Base-by-base conservation (phyloP, 2,888 invertebrate genomes). In the Eulithis testata region DNA sequence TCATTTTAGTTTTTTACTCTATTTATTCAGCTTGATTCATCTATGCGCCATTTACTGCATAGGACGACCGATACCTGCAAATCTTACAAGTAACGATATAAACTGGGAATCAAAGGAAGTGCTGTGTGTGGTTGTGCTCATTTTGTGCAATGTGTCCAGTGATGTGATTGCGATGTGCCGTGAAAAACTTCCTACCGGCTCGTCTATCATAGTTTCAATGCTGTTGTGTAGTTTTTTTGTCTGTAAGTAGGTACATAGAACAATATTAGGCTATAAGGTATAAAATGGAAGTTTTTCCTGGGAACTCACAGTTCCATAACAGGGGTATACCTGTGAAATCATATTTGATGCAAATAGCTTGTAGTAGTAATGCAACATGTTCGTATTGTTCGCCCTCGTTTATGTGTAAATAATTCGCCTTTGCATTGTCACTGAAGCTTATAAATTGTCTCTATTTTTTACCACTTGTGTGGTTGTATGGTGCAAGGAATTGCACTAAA, bases 21-120 rank as follows among this genome's bases (percentile, higher is more conserved):
- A 90, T 90, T 90, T 91, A 89, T 87, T 90, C 88, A 88, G 84
- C 83, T 90, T 87, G 85, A 89, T 86, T 88, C 83, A 87, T 84
- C 86, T 91, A 90, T 91, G 89, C 92, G 92, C 92, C 92, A 92
- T 92, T 92, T 85, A 87, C 86, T 90, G 86, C 88, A 89, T 88
- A 90, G 84, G 89, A 83, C 83, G 80, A 79, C 79, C 74, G 74
- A 81, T 86, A 85, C 85, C 83, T 87, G 84, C 82, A 81, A 80
- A 84, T 88, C 85, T 85, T 78, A 84, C 83, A 80, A 79, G 77
- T 84, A 82, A 82, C 80, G 83, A 84, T 84, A 65, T 85, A 84
- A 21, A 85, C 82, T 81, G 72, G 74, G 65, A 70, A 76, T 74
- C 72, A 73, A 74, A 73, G 76, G 72, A 77, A 81, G 83, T 85